These are phyloP conservation scores for Pogonophryne albipinna DNA, from an alignment of 2,797 vertebrate genomes.

Conservation along the genomic window DNA sequence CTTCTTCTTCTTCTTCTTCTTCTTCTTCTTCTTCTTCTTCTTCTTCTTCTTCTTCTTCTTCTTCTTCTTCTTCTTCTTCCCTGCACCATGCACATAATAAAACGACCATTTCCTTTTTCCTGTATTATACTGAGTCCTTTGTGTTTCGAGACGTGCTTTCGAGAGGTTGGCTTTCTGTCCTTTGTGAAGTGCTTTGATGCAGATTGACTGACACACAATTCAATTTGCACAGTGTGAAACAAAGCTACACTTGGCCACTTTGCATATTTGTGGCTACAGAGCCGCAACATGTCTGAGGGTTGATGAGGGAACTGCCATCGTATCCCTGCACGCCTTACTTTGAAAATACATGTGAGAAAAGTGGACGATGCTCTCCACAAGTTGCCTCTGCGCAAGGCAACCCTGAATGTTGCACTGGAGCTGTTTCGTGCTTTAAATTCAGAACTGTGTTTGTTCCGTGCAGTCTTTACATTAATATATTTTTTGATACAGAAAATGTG, in stretches of 20 bases:
- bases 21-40: background rate
- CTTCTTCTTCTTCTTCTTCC: background rate
- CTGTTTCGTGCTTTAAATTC: background rate
- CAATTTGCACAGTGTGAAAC: conserved; percentile 61
- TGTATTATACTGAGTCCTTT: conserved; percentile 3
- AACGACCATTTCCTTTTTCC: background rate
- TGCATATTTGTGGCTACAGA: conserved; percentile 54
- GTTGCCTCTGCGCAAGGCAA: background rate
- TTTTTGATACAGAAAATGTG: too few species aligned
- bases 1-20: background rate
- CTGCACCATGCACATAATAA: background rate
- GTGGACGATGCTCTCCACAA: background rate
- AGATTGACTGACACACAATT: conserved; percentile 59
- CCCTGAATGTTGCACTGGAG: background rate
- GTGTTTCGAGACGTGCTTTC: conserved; percentile 20
- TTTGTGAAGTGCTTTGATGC: conserved; percentile 42
- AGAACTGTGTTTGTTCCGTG: background rate
- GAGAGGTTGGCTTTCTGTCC: conserved; percentile 34
- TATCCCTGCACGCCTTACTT: background rate
- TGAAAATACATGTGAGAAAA: background rate
- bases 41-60: background rate
- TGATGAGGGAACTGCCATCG: background rate
- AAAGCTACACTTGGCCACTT: conserved; percentile 44
- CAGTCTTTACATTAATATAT: background rate
- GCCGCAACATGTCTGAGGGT: background rate